Conservation (phyloP, 2,113 vertebrate genomes). For the Chionis minor region DNA sequence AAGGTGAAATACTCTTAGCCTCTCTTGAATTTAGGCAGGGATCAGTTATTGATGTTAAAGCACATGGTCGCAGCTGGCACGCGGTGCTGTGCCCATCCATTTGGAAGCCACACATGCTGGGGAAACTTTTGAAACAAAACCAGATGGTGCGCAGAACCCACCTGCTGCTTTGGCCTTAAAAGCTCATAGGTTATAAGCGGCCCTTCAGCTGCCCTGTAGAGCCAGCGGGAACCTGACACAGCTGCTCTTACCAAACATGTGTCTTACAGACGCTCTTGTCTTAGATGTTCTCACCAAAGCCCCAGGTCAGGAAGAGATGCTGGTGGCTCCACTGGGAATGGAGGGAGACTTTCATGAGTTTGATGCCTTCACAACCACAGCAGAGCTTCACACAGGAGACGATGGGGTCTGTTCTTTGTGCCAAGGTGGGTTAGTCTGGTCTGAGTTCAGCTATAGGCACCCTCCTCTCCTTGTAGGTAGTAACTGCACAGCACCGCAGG, state of each 20-base stretch:
- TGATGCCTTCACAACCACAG: not conserved
- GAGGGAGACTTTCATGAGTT: not conserved
- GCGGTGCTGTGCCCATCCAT: not conserved
- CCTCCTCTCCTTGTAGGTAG: not conserved
- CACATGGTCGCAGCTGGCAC: rapidly evolving
- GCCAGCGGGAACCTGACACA: not conserved
- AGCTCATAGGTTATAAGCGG: not conserved
- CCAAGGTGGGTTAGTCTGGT: not conserved
- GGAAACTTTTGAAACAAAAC: not conserved
- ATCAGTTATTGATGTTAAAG: not conserved
- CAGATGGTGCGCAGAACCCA: not conserved
- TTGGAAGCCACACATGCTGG: not conserved
- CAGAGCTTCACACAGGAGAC: not conserved
- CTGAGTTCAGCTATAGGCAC: not conserved
- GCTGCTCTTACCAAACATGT: not conserved
- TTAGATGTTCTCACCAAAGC: not conserved
- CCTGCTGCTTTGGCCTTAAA: not conserved
- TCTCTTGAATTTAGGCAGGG: not conserved
- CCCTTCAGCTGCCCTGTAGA: not conserved
- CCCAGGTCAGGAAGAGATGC: not conserved
- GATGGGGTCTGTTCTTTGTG: not conserved
- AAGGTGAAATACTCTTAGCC: not conserved
- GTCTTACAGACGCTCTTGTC: not conserved
- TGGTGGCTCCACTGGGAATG: not conserved
- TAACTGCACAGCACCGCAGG: not conserved